Evolutionary conservation across 2,888 invertebrate species (phyloP), one percentile per base, ranked within the genome.

Genomic region (Euzophera pinguis): DNA sequence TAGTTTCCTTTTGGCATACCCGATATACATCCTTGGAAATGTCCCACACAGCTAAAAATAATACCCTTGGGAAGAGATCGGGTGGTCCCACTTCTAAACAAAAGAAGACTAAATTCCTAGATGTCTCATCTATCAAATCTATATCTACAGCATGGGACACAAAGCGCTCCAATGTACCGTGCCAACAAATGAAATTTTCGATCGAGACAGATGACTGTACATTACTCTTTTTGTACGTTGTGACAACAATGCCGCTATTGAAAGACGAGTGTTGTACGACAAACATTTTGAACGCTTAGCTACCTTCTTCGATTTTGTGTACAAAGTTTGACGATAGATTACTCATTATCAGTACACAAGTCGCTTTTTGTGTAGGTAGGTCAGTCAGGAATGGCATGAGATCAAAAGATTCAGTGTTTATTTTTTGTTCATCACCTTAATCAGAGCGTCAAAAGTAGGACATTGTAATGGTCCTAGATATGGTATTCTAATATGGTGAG

Each of bases 121-220:
- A 55, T 63, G 64, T 58, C 69, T 55, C 61, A 69, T 74, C 71
- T 66, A 65, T 74, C 63, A 67, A 59, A 62, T 69, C 61, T 73
- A 76, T 69, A 71, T 75, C 73, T 69, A 61, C n/a, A 59, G 63
- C 54, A 56, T 55, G 68, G 70, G 71, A 76, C 71, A 83, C 80
- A 81, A 76, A 78, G 74, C 68, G 71, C 68, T 70, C 57, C 64
- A 63, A 64, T 67, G 73, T 71, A 59, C 69, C 64, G 66, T 72
- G 80, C 81, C 76, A 78, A 81, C 80, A 84, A 83, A 83, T 82
- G 75, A 82, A 82, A 81, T 83, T 81, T 80, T 74, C 77, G 77
- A 84, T 82, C 81, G 81, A 82, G 79, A 82, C 74, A 76, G 79
- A 83, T 81, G 75, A 77, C 79, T 76, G 63, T 80, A 67, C 83